A percentile compares a stretch with the other conserved stretches of the same genome.
These are phyloP conservation scores for Heterodera schachtii DNA, from an alignment of 1,140 invertebrate species.

Conservation along the genomic window DNA sequence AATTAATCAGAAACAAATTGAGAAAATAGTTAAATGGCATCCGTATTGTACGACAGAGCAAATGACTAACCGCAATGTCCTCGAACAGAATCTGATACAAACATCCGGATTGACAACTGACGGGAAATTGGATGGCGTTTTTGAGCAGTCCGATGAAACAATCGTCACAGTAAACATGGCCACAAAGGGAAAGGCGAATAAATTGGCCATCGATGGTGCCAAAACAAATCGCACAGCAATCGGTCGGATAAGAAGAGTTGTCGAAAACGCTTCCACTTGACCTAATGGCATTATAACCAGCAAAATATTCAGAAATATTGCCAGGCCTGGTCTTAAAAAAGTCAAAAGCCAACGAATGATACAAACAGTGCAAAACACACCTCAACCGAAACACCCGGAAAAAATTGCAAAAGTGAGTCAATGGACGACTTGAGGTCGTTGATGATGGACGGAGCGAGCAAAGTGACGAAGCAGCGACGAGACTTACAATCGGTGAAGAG, in stretches of 20 bases:
- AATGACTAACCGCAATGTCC: not conserved
- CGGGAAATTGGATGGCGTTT: not conserved
- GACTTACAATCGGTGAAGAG: not conserved
- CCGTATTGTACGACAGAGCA: too few relatives aligned
- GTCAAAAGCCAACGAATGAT: not conserved
- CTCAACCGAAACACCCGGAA: too few relatives aligned
- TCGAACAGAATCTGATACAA: not conserved
- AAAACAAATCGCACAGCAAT: not conserved
- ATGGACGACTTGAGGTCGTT: not conserved
- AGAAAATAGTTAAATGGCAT: too few relatives aligned
- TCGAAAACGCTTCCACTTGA: not conserved
- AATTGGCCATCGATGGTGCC: not conserved
- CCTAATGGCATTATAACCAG: not conserved
- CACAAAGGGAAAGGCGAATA: not conserved
- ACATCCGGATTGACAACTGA: not conserved
- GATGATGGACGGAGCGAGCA: not conserved
- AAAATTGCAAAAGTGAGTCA: not conserved
- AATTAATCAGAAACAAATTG: too few relatives aligned
- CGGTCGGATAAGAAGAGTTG: not conserved
- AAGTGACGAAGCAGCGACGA: not conserved
- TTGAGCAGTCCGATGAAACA: constrained; percentile 1
- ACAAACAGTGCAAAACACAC: not conserved
- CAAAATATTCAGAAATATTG: not conserved
- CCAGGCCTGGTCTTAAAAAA: not conserved
- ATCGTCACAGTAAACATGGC: not conserved